Base-by-base conservation (phyloP, 2,888 invertebrate genomes). In the Silvanus unidentatus region DNA sequence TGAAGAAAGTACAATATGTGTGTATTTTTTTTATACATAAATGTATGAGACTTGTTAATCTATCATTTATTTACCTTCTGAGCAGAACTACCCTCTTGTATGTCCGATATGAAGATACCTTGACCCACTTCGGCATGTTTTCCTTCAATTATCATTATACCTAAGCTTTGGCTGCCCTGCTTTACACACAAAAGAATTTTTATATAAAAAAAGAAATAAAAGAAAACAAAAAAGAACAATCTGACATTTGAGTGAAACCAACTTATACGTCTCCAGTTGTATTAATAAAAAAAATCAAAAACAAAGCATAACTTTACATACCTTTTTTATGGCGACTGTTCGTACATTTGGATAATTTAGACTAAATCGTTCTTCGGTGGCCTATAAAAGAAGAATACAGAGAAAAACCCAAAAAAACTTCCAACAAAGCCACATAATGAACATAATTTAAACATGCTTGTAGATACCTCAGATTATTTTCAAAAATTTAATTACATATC, bases 111-210 rank as follows among this genome's bases (percentile, higher is more conserved):
- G 74, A 94, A 94, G 70, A 94, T 93, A 46, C 93, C 93, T 62
- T 86, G 85, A 15, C 94, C 93, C 29, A 92, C 87, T 70, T 93
- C 92, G 39, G 87, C 86, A 74, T 94, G 93, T 57, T 90, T 86
- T 48, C 94, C 93, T 69, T 93, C 94, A 70, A 94, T 92, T 64
- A 94, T 91, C 93, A 94, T 94, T 65, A 94, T 89, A 52, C 94
- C 94, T 54, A 94, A 76, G 47, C 90, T 89, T 50, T 86, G 82
- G 46, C 80, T 79, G 58, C 85, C 86, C 86, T 88, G 77, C 52
- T 73, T 71, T 43, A 57, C 50, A 58, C 43, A 52, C 42, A 32
- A n/a, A 32, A 32, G n/a, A 32, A 12, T 32, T n/a, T 32, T n/a
- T 32, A 5, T 32, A 8, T 32, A 32, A 5, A n/a, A 32, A 32